phyloP scores from a whole-genome alignment of 2,797 vertebrate genomes.

The Pelobates cultripes region DNA sequence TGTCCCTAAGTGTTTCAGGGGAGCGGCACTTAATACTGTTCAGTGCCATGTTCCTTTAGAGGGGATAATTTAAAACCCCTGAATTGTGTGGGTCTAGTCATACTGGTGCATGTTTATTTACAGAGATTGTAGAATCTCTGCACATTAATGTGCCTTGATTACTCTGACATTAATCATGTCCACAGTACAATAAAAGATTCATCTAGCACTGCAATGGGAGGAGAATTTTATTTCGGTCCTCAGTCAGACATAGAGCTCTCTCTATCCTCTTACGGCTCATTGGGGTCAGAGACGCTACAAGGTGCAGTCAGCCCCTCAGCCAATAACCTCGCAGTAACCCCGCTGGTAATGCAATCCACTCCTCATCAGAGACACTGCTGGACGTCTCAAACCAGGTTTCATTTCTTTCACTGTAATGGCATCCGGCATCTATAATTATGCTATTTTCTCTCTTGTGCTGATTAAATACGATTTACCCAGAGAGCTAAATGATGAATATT shows the following conservation, averaged over 20 bases:
- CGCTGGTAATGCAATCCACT: constrained; percentile 59
- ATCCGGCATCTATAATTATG: constrained; percentile 92
- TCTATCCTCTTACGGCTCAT: constrained; percentile 34
- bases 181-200: constrained; percentile 61
- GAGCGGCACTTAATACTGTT: no score
- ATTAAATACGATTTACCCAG: constrained; percentile 79
- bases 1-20: no score
- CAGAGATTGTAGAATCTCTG: constrained; percentile 46
- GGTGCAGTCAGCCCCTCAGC: constrained; percentile 59
- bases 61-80: not conserved
- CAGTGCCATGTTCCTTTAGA: not conserved
- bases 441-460: constrained; percentile 89
- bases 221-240: constrained; percentile 57
- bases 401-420: constrained; percentile 91
- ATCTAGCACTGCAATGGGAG: constrained; percentile 51
- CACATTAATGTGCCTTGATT: constrained; percentile 57
- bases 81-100: constrained; percentile 14
- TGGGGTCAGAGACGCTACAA: constrained; percentile 57
- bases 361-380: constrained; percentile 65
- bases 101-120: constrained; percentile 57
- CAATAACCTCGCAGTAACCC: constrained; percentile 69
- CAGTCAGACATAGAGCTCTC: not conserved
- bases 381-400: constrained; percentile 73
- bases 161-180: constrained; percentile 55
- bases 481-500: constrained; percentile 75